phyloP scores from a whole-genome alignment of 2,797 vertebrate species.

The Gobio occitaniae region DNA sequence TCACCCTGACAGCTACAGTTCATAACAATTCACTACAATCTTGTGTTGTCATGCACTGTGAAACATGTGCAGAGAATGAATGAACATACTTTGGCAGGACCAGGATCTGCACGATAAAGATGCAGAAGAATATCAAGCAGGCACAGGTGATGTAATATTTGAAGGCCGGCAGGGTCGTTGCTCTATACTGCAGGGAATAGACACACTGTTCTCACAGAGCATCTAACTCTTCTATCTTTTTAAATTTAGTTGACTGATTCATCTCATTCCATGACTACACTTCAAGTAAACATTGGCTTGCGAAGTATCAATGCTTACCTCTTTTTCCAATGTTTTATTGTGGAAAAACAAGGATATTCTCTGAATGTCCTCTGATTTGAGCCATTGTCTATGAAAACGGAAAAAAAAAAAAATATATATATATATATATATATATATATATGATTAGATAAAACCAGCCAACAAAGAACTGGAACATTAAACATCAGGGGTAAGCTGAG shows the following conservation, averaged over 20 bases:
- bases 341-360: constrained; percentile 98
- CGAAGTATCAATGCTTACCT: constrained; percentile 77
- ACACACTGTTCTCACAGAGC: constrained; percentile 37
- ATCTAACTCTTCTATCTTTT: background rate
- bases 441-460: background rate
- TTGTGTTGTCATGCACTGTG: background rate
- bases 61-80: constrained; percentile 41
- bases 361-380: constrained; percentile 98
- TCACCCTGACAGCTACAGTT: constrained; percentile 13
- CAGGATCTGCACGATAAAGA: constrained; percentile 96
- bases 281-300: constrained; percentile 53
- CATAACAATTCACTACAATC: background rate
- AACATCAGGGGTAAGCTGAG: background rate
- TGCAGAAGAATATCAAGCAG: constrained; percentile 96
- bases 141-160: constrained; percentile 98
- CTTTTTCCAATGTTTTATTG: constrained; percentile 94
- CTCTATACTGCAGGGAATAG: constrained; percentile 87
- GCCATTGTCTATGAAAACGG: constrained; percentile 86
- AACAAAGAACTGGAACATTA: background rate
- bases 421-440: background rate
- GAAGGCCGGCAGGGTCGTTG: constrained; percentile 95
- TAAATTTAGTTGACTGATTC: background rate
- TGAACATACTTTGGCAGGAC: constrained; percentile 89
- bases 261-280: background rate
- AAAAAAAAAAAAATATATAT: background rate